These are phyloP conservation scores for Peromyscus polionotus DNA, from an alignment of 2,113 vertebrate genomes.

Conservation along the genomic window DNA sequence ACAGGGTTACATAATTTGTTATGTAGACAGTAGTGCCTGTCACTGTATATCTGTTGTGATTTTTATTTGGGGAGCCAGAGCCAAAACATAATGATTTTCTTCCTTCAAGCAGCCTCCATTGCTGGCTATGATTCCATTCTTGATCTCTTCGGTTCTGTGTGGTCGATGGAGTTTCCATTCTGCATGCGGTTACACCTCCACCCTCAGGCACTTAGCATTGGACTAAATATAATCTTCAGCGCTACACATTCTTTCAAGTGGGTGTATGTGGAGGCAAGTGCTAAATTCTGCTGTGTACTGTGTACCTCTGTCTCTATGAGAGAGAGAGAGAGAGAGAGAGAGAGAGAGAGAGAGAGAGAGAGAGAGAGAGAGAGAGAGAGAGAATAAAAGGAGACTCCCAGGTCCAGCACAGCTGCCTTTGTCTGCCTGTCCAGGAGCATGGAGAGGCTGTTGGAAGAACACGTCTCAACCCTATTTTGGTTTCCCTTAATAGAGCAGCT, in stretches of 20 bases:
- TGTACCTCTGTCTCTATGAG: not conserved
- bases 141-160: not conserved
- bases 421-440: not conserved
- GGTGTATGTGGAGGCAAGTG: not conserved
- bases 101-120: not conserved
- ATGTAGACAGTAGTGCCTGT: not conserved
- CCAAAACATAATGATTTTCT: not conserved
- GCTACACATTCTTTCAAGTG: not conserved
- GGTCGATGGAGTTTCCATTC: not conserved
- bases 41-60: not conserved
- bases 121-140: not conserved
- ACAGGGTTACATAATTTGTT: not conserved
- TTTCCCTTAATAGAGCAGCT: constrained; percentile 56
- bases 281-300: not conserved
- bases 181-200: not conserved
- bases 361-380: not conserved
- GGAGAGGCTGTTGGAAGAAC: constrained; percentile 40
- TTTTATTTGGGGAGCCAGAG: constrained; percentile 35
- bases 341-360: not conserved
- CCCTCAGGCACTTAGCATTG: not conserved
- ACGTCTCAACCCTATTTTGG: constrained; percentile 33
- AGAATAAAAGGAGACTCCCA: not conserved
- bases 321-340: not conserved
- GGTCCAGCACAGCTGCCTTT: not conserved
- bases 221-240: not conserved